Evolutionary conservation across 2,888 invertebrate genomes (phyloP).

Genomic region (Artemia sp.): DNA sequence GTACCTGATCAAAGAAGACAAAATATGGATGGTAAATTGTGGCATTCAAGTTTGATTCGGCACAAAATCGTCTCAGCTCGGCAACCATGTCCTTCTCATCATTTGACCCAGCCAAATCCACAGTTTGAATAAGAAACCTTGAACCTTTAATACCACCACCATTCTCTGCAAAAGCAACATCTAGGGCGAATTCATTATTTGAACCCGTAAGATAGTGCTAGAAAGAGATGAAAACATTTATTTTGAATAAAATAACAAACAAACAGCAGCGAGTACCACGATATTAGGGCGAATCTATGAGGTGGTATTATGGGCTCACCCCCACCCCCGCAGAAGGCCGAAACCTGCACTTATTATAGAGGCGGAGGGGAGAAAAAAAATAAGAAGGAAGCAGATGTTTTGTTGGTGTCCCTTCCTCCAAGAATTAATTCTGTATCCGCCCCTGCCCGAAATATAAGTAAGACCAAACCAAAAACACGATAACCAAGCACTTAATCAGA

Average conservation of each 20-base stretch:
- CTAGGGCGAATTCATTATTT: conserved; percentile 54
- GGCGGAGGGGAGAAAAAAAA: too few species aligned
- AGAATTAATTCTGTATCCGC: too few species aligned
- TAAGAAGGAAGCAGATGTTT: too few species aligned
- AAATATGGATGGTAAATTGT: conserved; percentile 90
- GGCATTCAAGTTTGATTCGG: conserved; percentile 57
- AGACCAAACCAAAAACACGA: too few species aligned
- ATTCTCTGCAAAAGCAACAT: conserved; percentile 61
- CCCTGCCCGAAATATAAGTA: too few species aligned
- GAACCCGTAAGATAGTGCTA: conserved; percentile 59
- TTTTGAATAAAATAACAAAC: background rate
- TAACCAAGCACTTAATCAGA: too few species aligned
- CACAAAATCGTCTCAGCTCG: conserved; percentile 54
- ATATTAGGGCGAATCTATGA: too few species aligned
- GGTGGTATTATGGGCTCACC: too few species aligned
- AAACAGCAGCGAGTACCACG: too few species aligned
- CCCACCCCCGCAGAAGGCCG: too few species aligned
- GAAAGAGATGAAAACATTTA: conserved; percentile 29
- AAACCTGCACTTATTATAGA: too few species aligned
- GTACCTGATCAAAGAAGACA: conserved; percentile 76
- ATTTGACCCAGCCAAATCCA: conserved; percentile 72
- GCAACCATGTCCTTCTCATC: conserved; percentile 80
- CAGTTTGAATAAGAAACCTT: conserved; percentile 68
- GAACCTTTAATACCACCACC: conserved; percentile 60
- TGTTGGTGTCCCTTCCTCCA: too few species aligned